A percentile compares a stretch with the other conserved stretches of the same genome.
These are phyloP conservation scores for Fragum sueziense DNA, from an alignment of 2,888 invertebrate species.

Conservation along the genomic window DNA sequence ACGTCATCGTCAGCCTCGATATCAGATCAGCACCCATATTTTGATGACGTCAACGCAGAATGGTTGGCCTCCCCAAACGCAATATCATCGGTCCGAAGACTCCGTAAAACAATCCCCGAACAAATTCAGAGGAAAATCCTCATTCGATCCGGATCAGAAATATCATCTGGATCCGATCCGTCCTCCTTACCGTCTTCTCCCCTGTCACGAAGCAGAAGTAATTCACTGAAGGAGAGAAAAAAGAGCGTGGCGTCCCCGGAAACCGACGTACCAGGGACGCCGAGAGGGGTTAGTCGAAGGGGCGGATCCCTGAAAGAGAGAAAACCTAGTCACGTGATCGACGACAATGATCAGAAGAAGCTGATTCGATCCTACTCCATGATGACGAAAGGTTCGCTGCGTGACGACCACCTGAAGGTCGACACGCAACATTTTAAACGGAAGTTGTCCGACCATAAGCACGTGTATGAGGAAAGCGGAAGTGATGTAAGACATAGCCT, in stretches of 20 bases:
- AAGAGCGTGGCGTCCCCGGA: constrained; percentile 2
- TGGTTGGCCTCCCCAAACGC: constrained; percentile 58
- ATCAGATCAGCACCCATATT: background rate
- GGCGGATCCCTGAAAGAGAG: constrained; percentile 56
- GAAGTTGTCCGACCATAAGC: background rate
- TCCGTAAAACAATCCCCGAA: constrained; percentile 48
- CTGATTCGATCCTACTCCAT: constrained; percentile 42
- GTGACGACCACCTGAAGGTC: constrained; percentile 22
- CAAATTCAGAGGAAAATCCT: constrained; percentile 37
- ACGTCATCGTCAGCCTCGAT: constrained; percentile 25
- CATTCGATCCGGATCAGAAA: constrained; percentile 29
- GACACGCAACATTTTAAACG: constrained; percentile 1
- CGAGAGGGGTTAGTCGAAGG: constrained; percentile 20
- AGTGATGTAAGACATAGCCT: background rate
- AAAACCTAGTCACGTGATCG: constrained; percentile 20
- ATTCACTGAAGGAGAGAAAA: constrained; percentile 43
- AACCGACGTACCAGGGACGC: constrained; percentile 2
- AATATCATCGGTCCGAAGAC: constrained; percentile 53
- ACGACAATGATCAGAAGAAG: background rate
- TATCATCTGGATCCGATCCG: background rate
- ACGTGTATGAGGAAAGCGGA: background rate
- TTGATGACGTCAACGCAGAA: constrained; percentile 28
- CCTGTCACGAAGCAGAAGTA: constrained; percentile 40
- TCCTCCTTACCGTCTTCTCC: background rate
- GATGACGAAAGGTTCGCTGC: constrained; percentile 28